These are phyloP conservation scores for Ctena decussata DNA, from an alignment of 2,888 invertebrate species.

Conservation along the genomic window DNA sequence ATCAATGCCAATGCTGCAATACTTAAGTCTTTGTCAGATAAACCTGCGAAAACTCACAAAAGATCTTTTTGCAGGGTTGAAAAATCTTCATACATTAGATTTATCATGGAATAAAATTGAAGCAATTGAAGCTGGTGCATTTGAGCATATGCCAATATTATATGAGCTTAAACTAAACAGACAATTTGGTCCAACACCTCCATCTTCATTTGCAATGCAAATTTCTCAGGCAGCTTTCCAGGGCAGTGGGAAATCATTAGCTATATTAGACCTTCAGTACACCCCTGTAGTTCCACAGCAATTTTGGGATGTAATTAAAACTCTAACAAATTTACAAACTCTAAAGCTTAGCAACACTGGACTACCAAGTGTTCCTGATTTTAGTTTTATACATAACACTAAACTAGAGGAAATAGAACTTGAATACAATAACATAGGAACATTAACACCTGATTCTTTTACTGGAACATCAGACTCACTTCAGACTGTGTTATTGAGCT, in stretches of 20 bases:
- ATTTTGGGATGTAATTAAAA: slow-evolving; percentile 64
- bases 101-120: slow-evolving; percentile 72
- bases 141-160: slow-evolving; percentile 66
- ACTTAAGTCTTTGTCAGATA: slow-evolving; percentile 68
- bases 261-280: slow-evolving; percentile 83
- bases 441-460: slow-evolving; percentile 72
- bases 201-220: slow-evolving; percentile 9
- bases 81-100: slow-evolving; percentile 66
- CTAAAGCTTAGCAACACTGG: slow-evolving; percentile 62
- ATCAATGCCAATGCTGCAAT: slow-evolving; percentile 68
- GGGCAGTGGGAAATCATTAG: slow-evolving; percentile 80
- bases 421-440: slow-evolving; percentile 65
- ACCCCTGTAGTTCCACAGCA: slow-evolving; percentile 51
- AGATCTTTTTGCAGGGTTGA: slow-evolving; percentile 61
- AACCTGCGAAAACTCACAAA: slow-evolving; percentile 59
- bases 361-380: slow-evolving; percentile 67
- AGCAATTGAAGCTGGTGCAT: slow-evolving; percentile 62
- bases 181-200: slow-evolving; percentile 31
- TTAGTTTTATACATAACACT: slow-evolving; percentile 71
- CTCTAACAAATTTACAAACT: slow-evolving; percentile 51
- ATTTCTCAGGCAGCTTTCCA: slow-evolving; percentile 61
- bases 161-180: slow-evolving; percentile 64
- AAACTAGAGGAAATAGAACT: slow-evolving; percentile 70
- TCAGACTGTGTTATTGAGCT: slow-evolving; percentile 55
- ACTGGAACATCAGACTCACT: slow-evolving; percentile 73